Percentiles rank a stretch among this genome's conserved stretches.
Evolutionary conservation across 2,797 vertebrate genomes (phyloP).

Genomic region (Fistularia commersonii): DNA sequence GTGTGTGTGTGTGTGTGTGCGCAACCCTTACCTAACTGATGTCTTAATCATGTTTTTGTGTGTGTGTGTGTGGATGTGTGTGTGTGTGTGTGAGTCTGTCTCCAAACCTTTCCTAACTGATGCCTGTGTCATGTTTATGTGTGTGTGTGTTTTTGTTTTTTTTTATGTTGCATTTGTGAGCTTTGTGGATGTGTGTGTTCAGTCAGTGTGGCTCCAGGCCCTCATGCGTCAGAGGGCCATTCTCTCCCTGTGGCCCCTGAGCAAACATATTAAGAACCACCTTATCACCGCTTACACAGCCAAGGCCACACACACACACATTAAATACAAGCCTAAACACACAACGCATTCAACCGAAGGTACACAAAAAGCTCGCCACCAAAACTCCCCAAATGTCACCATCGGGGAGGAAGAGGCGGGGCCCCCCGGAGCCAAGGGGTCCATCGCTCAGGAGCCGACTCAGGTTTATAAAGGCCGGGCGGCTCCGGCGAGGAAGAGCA

Average conservation of each 20-base stretch:
- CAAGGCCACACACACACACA: conserved; percentile 42
- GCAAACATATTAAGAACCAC: conserved; percentile 81
- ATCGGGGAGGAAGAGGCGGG: conserved; percentile 28
- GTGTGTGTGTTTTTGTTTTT: conserved; percentile 11
- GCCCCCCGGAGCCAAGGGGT: conserved; percentile 27
- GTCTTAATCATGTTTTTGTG: no score
- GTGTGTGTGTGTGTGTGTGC: no score
- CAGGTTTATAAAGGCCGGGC: conserved; percentile 45
- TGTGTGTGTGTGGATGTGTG: not conserved
- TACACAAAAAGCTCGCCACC: conserved; percentile 56
- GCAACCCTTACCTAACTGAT: no score
- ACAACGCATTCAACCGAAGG: conserved; percentile 53
- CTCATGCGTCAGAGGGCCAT: conserved; percentile 79
- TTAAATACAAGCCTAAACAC: conserved; percentile 47
- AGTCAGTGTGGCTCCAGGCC: conserved; percentile 59
- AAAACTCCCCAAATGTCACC: conserved; percentile 69
- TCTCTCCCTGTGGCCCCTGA: conserved; percentile 69
- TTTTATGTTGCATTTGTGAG: conserved; percentile 26
- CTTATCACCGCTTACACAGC: conserved; percentile 80
- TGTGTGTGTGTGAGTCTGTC: conserved; percentile 3
- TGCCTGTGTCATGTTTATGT: not conserved
- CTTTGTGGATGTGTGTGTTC: conserved; percentile 17
- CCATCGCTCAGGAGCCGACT: conserved; percentile 2
- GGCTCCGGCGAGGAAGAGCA: not conserved
- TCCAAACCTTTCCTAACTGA: not conserved